Conservation (phyloP, 2,888 invertebrate species). For the Ferrisia virgata region DNA sequence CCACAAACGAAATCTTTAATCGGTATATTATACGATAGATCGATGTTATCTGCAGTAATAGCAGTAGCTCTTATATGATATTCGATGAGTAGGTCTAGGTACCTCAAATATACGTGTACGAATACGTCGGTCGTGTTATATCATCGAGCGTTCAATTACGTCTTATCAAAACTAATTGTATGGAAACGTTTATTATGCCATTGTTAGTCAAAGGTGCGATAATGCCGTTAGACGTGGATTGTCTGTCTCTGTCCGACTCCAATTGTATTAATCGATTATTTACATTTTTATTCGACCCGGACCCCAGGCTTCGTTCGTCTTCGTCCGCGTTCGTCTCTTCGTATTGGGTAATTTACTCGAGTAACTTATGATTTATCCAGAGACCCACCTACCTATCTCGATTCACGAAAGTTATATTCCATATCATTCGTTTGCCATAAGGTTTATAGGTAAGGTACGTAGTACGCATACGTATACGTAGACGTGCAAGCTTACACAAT, state of each 20-base stretch:
- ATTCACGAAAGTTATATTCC: background rate
- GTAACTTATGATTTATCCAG: background rate
- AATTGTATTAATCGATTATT: constrained; percentile 9
- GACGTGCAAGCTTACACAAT: background rate
- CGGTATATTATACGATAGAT: background rate
- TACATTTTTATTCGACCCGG: background rate
- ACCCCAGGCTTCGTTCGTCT: background rate
- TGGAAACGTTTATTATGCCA: background rate
- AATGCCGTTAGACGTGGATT: background rate
- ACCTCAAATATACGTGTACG: too few relatives aligned
- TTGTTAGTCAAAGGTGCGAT: background rate
- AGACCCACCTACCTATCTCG: background rate
- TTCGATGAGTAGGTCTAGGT: background rate
- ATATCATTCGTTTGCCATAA: background rate
- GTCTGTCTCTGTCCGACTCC: background rate
- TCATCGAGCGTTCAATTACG: background rate
- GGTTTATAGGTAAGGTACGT: too few relatives aligned
- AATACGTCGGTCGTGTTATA: background rate
- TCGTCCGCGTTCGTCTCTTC: too few relatives aligned
- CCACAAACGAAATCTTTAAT: background rate
- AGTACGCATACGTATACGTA: too few relatives aligned
- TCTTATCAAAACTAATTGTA: background rate
- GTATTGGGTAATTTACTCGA: background rate
- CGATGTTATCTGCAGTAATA: background rate
- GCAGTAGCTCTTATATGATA: background rate